Evolutionary conservation across 2,888 invertebrate genomes (phyloP), one percentile per base, ranked within the genome.

Genomic region (Eupithecia dodoneata): DNA sequence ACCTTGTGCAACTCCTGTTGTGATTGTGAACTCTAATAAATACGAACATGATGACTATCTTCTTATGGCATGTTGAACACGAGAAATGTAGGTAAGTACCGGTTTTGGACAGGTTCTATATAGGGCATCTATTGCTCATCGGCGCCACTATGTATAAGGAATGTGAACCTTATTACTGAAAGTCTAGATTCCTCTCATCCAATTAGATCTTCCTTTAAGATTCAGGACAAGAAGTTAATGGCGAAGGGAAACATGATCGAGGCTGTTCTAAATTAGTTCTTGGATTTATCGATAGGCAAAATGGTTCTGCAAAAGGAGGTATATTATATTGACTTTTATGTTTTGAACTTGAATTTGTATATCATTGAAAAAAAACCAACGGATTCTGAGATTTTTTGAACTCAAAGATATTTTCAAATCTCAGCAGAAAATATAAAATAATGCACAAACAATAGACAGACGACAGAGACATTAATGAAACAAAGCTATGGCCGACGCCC

Each of bases 171-270:
- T 71, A 75, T 80, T 78, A 79, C 71, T 52, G 59, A 41, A 52
- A 63, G 71, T 76, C 78, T 74, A 78, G 81, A 79, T 81, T 80
- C 80, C 75, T 67, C 72, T 73, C 18, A 73, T 6, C 81, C 79
- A 81, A 81, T 81, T 81, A 82, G 79, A 18, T 71, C 74, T 79
- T 77, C 81, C 80, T 78, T 75, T 70, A 73, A 66, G 55, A 66
- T 69, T 12, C 18, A 45, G 49, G 30, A 47, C 45, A 47, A 70
- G 13, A 70, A 70, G 47, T 70, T 45, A n/a, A 44, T 69, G 44
- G 69, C 18, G 6, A 45, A n/a, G 18, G 69, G n/a, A 44, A 44
- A 69, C 42, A 45, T 44, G 15, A 42, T 45, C 69, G 45, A 44
- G 3, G 42, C 18, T 18, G 55, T 47, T 70, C 47, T 30, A 15